These are phyloP conservation scores for Hypotaenidia philippensis DNA, from an alignment of 2,797 vertebrate genomes.

Conservation along the genomic window DNA sequence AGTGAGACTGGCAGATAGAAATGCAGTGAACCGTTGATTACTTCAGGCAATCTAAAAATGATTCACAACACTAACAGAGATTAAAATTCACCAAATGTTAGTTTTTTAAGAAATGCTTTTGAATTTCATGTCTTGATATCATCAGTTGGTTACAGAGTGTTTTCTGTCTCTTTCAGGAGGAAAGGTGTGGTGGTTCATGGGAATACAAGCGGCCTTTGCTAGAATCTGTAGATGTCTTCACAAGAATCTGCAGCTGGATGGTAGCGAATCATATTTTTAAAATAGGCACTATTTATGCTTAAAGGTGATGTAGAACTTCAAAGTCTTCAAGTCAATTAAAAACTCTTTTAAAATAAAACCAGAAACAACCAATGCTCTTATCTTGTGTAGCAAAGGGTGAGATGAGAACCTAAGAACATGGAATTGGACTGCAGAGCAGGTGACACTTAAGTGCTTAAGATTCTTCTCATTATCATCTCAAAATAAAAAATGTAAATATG, in stretches of 20 bases:
- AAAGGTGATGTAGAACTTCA: constrained; percentile 26
- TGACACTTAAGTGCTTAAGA: neutral
- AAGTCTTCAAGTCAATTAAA: neutral
- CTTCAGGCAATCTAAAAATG: neutral
- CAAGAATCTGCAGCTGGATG: constrained; percentile 16
- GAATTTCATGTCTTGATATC: neutral
- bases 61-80: neutral
- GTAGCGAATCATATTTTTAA: neutral
- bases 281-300: neutral
- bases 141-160: neutral
- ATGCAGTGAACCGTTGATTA: neutral
- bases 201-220: neutral
- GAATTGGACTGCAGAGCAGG: neutral
- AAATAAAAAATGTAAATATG: neutral
- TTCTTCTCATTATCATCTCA: neutral
- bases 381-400: neutral
- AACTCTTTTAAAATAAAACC: neutral
- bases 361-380: neutral
- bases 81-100: neutral
- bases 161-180: constrained; percentile 13
- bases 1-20: neutral
- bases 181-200: neutral
- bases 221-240: neutral
- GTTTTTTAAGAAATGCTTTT: neutral
- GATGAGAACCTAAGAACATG: neutral